Percentiles rank a stretch among this genome's conserved stretches.
Evolutionary conservation across 1,140 invertebrate species (phyloP).

Genomic region (Magallana ariakensis): DNA sequence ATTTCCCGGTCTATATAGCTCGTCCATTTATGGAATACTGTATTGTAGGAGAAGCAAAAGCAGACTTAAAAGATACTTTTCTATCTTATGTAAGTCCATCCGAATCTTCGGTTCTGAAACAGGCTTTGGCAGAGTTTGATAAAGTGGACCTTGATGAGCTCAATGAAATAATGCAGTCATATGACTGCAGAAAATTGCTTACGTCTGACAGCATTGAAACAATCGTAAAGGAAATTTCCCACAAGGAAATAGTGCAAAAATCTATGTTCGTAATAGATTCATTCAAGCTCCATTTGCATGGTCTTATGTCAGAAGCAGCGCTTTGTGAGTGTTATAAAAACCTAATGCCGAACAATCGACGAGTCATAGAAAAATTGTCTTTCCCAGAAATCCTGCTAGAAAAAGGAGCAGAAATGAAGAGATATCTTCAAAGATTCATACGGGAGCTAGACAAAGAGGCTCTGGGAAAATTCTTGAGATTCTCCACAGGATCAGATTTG

Average conservation of each 20-base stretch:
- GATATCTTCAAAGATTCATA: constrained; percentile 32
- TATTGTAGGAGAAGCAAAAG: neutral
- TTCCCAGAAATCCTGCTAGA: constrained; percentile 28
- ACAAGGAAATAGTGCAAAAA: constrained; percentile 48
- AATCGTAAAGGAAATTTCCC: constrained; percentile 44
- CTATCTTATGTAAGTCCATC: neutral
- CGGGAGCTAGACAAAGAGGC: constrained; percentile 42
- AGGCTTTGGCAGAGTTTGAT: constrained; percentile 34
- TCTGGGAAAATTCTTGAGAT: constrained; percentile 42
- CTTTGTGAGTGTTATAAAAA: neutral
- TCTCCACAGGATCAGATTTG: constrained; percentile 44
- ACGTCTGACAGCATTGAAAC: constrained; percentile 33
- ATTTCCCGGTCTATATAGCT: constrained; percentile 37
- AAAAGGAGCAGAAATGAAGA: neutral
- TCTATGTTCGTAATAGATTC: constrained; percentile 46
- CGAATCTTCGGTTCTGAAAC: neutral
- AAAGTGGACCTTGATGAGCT: constrained; percentile 42
- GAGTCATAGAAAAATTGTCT: neutral
- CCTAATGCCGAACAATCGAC: neutral
- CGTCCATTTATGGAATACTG: neutral
- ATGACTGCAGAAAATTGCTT: neutral
- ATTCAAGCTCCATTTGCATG: constrained; percentile 33
- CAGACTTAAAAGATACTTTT: constrained; percentile 7
- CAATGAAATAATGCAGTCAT: constrained; percentile 20
- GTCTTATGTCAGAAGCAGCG: neutral